Evolutionary conservation across 2,797 vertebrate species (phyloP).

Genomic region (Agapornis canus): DNA sequence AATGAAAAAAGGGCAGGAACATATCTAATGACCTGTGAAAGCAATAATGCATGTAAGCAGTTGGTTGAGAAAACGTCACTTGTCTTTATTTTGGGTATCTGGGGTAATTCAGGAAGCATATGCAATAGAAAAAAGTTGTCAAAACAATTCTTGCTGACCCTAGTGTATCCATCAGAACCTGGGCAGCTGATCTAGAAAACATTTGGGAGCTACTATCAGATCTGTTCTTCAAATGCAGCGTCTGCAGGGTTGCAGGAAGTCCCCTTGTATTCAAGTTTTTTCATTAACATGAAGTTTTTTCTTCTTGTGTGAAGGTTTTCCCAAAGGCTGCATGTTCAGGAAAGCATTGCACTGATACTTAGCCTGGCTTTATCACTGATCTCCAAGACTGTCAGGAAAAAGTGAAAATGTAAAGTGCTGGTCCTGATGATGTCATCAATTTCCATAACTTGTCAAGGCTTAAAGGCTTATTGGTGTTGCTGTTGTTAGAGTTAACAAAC

Average conservation of each 20-base stretch:
- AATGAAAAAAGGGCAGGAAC: neutral
- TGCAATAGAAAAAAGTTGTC: neutral
- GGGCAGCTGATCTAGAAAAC: neutral
- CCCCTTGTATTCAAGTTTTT: neutral
- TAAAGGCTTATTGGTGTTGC: neutral
- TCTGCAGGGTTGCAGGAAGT: neutral
- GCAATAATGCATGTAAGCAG: slow-evolving; percentile 23
- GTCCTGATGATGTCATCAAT: neutral
- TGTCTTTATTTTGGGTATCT: neutral
- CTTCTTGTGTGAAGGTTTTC: neutral
- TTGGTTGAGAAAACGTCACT: slow-evolving; percentile 25
- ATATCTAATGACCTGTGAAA: slow-evolving; percentile 16
- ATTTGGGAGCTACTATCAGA: neutral
- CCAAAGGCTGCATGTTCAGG: neutral
- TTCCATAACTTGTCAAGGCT: neutral
- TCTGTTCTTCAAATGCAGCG: neutral
- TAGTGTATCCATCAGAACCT: neutral
- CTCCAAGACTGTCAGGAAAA: neutral
- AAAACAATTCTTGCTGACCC: neutral
- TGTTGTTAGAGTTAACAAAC: neutral
- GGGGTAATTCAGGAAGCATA: neutral
- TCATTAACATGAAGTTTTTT: neutral
- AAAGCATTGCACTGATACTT: neutral
- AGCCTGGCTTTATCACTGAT: neutral
- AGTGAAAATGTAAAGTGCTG: neutral